Evolutionary conservation across 2,797 vertebrate genomes (phyloP), one percentile per base, ranked within the genome.

Genomic region (Amazona ochrocephala): DNA sequence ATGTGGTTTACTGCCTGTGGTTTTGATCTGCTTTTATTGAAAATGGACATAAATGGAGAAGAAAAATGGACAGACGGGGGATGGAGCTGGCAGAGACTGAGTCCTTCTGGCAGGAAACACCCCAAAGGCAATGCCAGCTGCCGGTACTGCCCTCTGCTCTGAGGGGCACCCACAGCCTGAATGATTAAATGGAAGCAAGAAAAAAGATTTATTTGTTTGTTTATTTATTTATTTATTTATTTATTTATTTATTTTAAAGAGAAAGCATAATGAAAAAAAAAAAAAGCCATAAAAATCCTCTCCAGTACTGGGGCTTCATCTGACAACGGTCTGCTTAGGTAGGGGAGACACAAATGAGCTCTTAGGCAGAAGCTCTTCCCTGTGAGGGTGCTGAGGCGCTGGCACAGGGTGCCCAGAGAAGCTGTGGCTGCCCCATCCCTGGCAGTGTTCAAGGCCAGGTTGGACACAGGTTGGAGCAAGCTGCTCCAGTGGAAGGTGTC

Each of bases 31-130:
- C n/a, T 66, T 90, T 73, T 23, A 0, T 39, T 23, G 48, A 78
- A 48, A 64, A 47, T 0, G 4, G 61, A 13, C 41, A 45, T 29
- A 21, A 54, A 42, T 9, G 30, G 68, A 73, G 74, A 79, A 87
- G 68, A 68, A 32, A 87, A 76, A 71, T 3, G 53, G 76, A 3
- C 65, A 77, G 87, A 64, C 87, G 81, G 71, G 86, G 78, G 74
- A 48, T 71, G 89, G 68, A 79, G 44, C 34, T 45, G 56, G 37
- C 41, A 87, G 88, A 89, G 75, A 11, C 2, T 64, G 74, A 90
- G 75, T 75, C 39, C 27, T 93, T 30, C 78, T 90, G 91, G 86
- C 74, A 87, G 66, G 81, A 87, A 96, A 88, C 60, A 89, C 54
- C 89, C 84, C 84, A 85, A 90, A 85, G 94, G 87, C 68, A 21